These are phyloP conservation scores for Colistium nudipinnis DNA, from an alignment of 2,113 vertebrate species.

Conservation along the genomic window DNA sequence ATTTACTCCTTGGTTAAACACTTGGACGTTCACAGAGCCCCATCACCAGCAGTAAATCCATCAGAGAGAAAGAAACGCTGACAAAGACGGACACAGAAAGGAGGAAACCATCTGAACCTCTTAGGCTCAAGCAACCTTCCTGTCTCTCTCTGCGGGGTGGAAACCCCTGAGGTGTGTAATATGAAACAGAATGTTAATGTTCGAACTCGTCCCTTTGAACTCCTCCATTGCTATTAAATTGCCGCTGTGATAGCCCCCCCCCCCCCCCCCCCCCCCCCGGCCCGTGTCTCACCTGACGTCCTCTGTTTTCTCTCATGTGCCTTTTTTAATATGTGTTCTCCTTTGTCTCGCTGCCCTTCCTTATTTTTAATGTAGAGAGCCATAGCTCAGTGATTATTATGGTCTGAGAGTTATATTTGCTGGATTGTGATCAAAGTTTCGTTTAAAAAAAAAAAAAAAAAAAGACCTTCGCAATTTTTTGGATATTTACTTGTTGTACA, in stretches of 20 bases:
- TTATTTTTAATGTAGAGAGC: background rate
- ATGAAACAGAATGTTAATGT: constrained; percentile 50
- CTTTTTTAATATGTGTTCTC: background rate
- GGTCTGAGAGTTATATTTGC: no score
- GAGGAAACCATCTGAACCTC: constrained; percentile 52
- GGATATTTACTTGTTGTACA: no score
- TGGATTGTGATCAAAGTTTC: background rate
- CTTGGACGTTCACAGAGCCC: constrained; percentile 52
- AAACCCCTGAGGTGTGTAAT: constrained; percentile 42
- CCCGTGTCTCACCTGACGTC: constrained; percentile 12
- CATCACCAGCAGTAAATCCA: constrained; percentile 61
- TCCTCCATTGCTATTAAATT: constrained; percentile 31
- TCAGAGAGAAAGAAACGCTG: constrained; percentile 60
- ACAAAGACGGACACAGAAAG: constrained; percentile 56
- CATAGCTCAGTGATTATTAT: background rate
- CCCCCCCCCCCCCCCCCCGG: constrained; percentile 1
- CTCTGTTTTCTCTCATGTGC: constrained; percentile 6
- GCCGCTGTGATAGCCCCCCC: constrained; percentile 17
- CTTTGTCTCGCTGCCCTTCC: background rate
- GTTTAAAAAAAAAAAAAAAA: background rate
- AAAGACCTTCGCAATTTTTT: no score
- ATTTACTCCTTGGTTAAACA: constrained; percentile 77
- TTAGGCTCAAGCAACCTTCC: constrained; percentile 45
- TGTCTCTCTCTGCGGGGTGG: constrained; percentile 16
- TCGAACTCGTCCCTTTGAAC: constrained; percentile 36